Evolutionary conservation across 2,797 vertebrate genomes (phyloP).

Genomic region (Halcyon leucocephala): DNA sequence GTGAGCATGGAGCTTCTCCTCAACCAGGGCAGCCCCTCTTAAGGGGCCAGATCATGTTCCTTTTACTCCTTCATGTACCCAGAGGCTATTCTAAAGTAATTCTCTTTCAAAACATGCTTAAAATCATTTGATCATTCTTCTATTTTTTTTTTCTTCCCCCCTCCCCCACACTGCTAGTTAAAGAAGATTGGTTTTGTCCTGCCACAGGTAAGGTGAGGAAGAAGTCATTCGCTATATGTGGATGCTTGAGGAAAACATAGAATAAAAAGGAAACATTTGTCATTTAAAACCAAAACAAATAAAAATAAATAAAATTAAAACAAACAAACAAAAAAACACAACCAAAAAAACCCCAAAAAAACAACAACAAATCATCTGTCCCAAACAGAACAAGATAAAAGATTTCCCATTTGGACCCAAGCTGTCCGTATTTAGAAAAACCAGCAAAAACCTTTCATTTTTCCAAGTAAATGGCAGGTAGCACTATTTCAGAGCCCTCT

Average conservation of each 20-base stretch:
- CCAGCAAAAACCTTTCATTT: neutral
- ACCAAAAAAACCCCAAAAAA: neutral
- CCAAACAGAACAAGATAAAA: conserved; percentile 4
- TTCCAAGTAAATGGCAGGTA: neutral
- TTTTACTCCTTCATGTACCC: neutral
- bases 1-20: neutral
- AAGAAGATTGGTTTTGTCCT: conserved; percentile 8
- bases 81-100: neutral
- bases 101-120: neutral
- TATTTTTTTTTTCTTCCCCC: neutral
- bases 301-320: too few relatives aligned
- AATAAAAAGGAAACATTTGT: neutral
- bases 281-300: neutral
- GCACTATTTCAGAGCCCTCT: neutral
- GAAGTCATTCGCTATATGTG: neutral
- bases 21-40: neutral
- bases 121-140: neutral
- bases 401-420: neutral
- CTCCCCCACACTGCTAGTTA: neutral
- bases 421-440: neutral
- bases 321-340: too few relatives aligned
- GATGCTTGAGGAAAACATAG: conserved; percentile 1
- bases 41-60: neutral
- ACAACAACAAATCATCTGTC: neutral
- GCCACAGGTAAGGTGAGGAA: neutral